Percentiles rank a stretch among this genome's conserved stretches.
These are phyloP conservation scores for Callionymus lyra DNA, from an alignment of 2,113 vertebrate species.

Conservation along the genomic window DNA sequence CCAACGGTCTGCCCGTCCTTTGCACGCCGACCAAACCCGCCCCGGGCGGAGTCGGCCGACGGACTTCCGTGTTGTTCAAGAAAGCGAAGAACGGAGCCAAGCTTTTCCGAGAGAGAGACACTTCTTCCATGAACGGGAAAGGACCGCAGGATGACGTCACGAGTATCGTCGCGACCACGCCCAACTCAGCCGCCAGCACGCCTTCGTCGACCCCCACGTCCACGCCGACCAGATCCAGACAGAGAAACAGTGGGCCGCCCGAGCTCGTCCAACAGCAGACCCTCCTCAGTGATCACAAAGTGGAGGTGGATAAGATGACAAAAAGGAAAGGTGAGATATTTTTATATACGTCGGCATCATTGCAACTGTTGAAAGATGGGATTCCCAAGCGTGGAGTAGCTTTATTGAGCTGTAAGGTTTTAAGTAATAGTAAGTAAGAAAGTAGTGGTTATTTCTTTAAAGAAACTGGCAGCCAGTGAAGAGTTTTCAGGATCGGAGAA, in stretches of 20 bases:
- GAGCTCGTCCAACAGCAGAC: conserved; percentile 29
- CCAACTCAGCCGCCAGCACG: conserved; percentile 41
- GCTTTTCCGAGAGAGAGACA: conserved; percentile 73
- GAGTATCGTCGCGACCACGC: conserved; percentile 15
- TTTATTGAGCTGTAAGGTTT: no score
- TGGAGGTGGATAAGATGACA: conserved; percentile 66
- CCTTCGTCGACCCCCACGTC: conserved; percentile 39
- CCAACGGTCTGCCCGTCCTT: conserved; percentile 61
- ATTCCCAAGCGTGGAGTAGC: no score
- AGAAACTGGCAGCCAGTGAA: no score
- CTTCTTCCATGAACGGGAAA: conserved; percentile 70
- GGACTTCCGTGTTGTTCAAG: conserved; percentile 86
- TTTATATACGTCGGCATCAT: no score
- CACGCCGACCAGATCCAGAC: conserved; percentile 41
- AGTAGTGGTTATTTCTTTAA: no score
- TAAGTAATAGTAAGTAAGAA: no score
- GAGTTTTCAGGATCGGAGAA: no score
- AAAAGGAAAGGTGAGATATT: conserved; percentile 68
- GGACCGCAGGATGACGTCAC: conserved; percentile 53
- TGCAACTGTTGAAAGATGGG: no score
- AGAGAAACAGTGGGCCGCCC: conserved; percentile 45
- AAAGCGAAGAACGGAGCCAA: conserved; percentile 90
- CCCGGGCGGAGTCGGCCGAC: conserved; percentile 74
- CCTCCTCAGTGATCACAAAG: conserved; percentile 59
- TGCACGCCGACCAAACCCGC: conserved; percentile 29